phyloP scores from a whole-genome alignment of 2,888 invertebrate genomes.

The Thymelicus acteon region DNA sequence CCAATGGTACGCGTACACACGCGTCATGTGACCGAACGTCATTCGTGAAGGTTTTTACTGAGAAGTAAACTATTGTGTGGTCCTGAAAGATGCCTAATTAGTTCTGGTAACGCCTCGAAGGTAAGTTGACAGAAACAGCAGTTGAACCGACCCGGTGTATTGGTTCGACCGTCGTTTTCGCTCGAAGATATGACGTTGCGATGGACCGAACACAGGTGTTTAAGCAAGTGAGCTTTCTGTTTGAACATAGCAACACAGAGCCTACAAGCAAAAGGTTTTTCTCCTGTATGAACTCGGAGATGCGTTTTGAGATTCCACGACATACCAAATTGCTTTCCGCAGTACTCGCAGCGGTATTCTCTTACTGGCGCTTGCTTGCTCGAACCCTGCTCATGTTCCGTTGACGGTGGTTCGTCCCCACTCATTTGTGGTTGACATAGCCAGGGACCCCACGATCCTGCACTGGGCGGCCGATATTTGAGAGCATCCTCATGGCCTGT shows the following conservation, averaged over 20 bases:
- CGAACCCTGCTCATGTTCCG: slow-evolving; percentile 82
- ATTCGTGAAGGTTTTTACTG: slow-evolving; percentile 94
- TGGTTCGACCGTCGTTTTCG: slow-evolving; percentile 88
- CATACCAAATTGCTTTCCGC: slow-evolving; percentile 96
- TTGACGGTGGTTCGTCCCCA: slow-evolving; percentile 73
- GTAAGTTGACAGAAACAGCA: slow-evolving; percentile 95
- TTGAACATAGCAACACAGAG: slow-evolving; percentile 96
- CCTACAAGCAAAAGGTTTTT: slow-evolving; percentile 95
- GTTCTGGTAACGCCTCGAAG: slow-evolving; percentile 93
- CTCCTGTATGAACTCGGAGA: slow-evolving; percentile 94
- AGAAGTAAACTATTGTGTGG: slow-evolving; percentile 94
- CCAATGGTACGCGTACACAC: slow-evolving; percentile 65
- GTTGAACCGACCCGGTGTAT: slow-evolving; percentile 88
- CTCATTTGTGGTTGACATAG: slow-evolving; percentile 87
- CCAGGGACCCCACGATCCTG: slow-evolving; percentile 89
- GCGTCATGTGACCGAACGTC: slow-evolving; percentile 75
- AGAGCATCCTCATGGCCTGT: slow-evolving; percentile 84
- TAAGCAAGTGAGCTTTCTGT: slow-evolving; percentile 94
- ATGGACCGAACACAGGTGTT: slow-evolving; percentile 95
- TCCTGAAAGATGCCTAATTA: slow-evolving; percentile 94
- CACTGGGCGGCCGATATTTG: slow-evolving; percentile 88
- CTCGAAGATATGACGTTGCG: slow-evolving; percentile 94
- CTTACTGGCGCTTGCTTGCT: slow-evolving; percentile 88
- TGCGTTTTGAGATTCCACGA: slow-evolving; percentile 97
- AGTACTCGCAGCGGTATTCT: slow-evolving; percentile 95